Evolutionary conservation across 1,140 invertebrate species (phyloP), one percentile per base, ranked within the genome.

Genomic region (Pseudoatta argentina): DNA sequence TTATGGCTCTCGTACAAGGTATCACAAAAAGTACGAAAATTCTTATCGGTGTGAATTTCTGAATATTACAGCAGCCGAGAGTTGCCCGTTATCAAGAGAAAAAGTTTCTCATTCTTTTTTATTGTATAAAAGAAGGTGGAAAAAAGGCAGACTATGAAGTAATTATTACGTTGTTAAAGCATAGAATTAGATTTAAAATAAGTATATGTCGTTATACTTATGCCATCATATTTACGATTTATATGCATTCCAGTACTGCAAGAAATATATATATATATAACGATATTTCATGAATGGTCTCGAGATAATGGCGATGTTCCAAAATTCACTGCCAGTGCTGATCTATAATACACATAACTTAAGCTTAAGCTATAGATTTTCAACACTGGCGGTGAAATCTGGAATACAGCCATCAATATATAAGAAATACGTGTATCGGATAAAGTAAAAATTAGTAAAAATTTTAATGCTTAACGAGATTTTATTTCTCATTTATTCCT

Each of bases 11-110:
- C 34, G 6, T 39, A 39, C 7, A 3, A 59, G 16, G 0, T 44
- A 5, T 64, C 34, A 51, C n/a, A 16, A 83, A 61, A 73, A 59
- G 34, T 44, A 24, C 18, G 67, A 72, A 73, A 73, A 61, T 73
- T 61, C 7, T n/a, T 7, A 12, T 7, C 5, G 66, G 34, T 61
- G 79, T 82, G 67, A 82, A 61, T 30, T 82, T 8, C n/a, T 30
- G 2, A 53, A 69, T 27, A 16, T 2, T 21, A 12, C 2, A 24
- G n/a, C 39, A 24, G 21, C 8, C 21, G 59, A 66, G 27, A 21
- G 27, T 44, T 78, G 27, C 18, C 34, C 14, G 6, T 24, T 44
- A 44, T 81, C 55, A 7, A 71, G 8, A 5, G 10, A n/a, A 39
- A 81, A 81, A 30, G 12, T 27, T 39, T 72, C 78, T 16, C 66